Conservation (phyloP, 2,888 invertebrate genomes). For the Ethmia dodecea region DNA sequence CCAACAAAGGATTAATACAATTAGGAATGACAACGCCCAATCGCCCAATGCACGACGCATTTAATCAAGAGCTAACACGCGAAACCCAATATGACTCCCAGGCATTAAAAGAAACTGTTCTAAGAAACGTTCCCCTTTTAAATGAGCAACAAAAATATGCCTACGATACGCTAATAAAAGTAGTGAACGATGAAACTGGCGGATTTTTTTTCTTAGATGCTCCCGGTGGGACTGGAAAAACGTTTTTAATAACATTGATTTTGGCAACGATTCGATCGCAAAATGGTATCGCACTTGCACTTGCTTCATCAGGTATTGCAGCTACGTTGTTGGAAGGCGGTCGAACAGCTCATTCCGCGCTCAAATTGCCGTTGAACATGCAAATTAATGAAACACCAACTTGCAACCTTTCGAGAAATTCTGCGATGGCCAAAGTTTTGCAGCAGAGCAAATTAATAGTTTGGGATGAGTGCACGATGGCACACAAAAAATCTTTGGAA, state of each 20-base stretch:
- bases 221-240: too few relatives aligned
- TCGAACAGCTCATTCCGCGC: constrained; percentile 20
- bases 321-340: too few relatives aligned
- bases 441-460: constrained; percentile 14
- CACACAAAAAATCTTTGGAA: constrained; percentile 18
- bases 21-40: constrained; percentile 19
- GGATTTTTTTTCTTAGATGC: constrained; percentile 4
- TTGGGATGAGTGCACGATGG: constrained; percentile 23
- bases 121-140: constrained; percentile 22
- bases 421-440: constrained; percentile 18
- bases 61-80: constrained; percentile 15
- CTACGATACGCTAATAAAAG: background rate
- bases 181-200: background rate
- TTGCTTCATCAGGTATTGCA: constrained; percentile 20
- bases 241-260: constrained; percentile 16
- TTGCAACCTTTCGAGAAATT: constrained; percentile 13
- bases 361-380: constrained; percentile 22
- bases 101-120: constrained; percentile 21
- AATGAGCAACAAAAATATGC: constrained; percentile 1
- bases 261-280: constrained; percentile 18
- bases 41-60: constrained; percentile 22
- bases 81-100: constrained; percentile 21
- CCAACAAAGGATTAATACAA: too few relatives aligned
- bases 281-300: constrained; percentile 16
- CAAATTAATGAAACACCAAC: constrained; percentile 18